A percentile compares a stretch with the other conserved stretches of the same genome.
Evolutionary conservation across 2,888 invertebrate species (phyloP).

Genomic region (Cryptocheilus praepositus): DNA sequence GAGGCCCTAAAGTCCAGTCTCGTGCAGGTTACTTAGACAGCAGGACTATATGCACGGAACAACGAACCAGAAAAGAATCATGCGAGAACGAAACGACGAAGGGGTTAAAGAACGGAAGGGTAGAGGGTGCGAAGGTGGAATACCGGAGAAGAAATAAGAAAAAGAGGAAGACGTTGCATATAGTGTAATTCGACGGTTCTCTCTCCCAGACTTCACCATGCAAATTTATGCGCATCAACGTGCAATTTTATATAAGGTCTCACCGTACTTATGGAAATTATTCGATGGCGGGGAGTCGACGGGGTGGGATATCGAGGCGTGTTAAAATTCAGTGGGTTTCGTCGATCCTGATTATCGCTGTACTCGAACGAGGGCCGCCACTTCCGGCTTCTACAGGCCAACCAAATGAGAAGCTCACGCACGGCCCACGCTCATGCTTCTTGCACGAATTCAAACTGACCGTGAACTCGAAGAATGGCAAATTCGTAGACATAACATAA

Average conservation of each 20-base stretch:
- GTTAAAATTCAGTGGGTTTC: constrained; percentile 35
- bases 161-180: not conserved
- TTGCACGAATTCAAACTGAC: no score
- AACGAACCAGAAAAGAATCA: not conserved
- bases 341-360: constrained; percentile 30
- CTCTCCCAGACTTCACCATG: constrained; percentile 2
- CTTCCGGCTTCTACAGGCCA: constrained; percentile 23
- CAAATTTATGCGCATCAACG: constrained; percentile 28
- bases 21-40: no score
- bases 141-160: not conserved
- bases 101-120: not conserved
- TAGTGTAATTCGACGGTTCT: constrained; percentile 10
- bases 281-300: constrained; percentile 5
- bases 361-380: constrained; percentile 16
- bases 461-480: no score
- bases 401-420: no score
- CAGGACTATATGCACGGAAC: no score
- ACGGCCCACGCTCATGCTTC: no score
- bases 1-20: no score
- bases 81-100: not conserved
- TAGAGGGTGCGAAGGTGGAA: not conserved
- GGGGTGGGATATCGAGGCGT: not conserved
- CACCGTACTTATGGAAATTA: constrained; percentile 27
- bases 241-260: constrained; percentile 26
- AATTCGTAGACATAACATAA: no score